These are phyloP conservation scores for Mixornis gularis DNA, from an alignment of 2,113 vertebrate species.

Conservation along the genomic window DNA sequence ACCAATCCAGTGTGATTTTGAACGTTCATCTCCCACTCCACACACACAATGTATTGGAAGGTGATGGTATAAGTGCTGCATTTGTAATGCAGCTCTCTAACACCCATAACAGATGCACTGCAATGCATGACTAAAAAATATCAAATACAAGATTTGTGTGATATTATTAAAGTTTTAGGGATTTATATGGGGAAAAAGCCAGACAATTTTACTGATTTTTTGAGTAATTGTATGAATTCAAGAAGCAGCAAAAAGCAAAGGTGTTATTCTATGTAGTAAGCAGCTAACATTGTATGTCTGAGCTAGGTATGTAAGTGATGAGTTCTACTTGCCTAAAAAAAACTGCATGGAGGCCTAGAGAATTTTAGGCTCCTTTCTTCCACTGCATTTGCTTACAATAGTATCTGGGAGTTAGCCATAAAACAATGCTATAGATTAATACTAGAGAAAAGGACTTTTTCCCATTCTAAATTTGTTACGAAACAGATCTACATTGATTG, in stretches of 20 bases:
- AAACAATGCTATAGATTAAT: slow-evolving; percentile 6
- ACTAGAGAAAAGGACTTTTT: not conserved
- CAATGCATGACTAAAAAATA: not conserved
- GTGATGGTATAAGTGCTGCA: not conserved
- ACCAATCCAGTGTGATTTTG: not conserved
- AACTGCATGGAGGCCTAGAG: not conserved
- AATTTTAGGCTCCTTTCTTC: not conserved
- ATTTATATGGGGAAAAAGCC: not conserved
- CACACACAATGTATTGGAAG: slow-evolving; percentile 15
- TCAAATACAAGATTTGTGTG: not conserved
- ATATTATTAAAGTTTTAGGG: not conserved
- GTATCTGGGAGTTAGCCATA: slow-evolving; percentile 9
- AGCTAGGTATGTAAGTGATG: slow-evolving; percentile 9
- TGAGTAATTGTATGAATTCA: slow-evolving; percentile 52
- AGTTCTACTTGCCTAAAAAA: not conserved
- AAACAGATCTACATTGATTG: not conserved
- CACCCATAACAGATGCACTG: slow-evolving; percentile 4
- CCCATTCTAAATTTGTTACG: not conserved
- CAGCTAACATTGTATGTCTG: not conserved
- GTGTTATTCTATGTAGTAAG: slow-evolving; percentile 33
- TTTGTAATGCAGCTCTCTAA: slow-evolving; percentile 23
- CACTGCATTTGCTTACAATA: not conserved
- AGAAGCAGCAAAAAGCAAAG: slow-evolving; percentile 20
- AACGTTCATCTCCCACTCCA: not conserved
- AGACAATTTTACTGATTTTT: not conserved